phyloP scores from a whole-genome alignment of 2,797 vertebrate genomes.

The Rhyacichthys aspro region DNA sequence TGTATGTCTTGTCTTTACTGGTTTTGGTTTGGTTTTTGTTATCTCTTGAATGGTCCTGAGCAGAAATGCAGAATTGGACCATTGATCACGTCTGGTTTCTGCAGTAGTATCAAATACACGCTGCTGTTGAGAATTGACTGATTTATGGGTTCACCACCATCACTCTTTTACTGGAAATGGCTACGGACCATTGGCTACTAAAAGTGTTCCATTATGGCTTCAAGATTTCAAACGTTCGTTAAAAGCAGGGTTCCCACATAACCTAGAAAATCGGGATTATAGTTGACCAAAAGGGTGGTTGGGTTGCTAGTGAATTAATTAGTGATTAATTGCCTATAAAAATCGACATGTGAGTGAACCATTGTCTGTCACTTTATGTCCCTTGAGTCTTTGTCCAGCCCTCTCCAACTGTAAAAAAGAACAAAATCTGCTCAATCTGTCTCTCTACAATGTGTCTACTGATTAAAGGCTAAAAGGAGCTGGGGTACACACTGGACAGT shows the following conservation, averaged over 20 bases:
- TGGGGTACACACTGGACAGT: too few species aligned
- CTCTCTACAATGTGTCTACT: too few species aligned
- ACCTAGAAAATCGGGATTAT: background rate
- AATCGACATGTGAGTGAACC: too few species aligned
- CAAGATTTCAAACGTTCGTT: background rate
- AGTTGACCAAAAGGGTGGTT: too few species aligned
- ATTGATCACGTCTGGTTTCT: background rate
- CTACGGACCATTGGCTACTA: slow-evolving; percentile 3
- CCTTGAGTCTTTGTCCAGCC: too few species aligned
- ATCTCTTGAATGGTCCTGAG: background rate
- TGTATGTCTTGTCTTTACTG: background rate
- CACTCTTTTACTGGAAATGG: slow-evolving; percentile 8
- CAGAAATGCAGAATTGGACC: background rate
- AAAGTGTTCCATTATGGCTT: background rate
- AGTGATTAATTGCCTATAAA: too few species aligned
- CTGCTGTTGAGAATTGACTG: slow-evolving; percentile 11
- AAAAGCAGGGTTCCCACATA: background rate
- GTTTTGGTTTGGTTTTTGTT: background rate
- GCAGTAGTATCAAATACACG: background rate
- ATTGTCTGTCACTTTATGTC: too few species aligned
- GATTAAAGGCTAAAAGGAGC: too few species aligned
- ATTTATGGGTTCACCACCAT: slow-evolving; percentile 11
- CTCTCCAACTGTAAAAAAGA: too few species aligned
- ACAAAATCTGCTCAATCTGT: too few species aligned
- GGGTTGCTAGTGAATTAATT: too few species aligned